Conservation (phyloP, 2,113 vertebrate species). For the Ammodytes marinus region DNA sequence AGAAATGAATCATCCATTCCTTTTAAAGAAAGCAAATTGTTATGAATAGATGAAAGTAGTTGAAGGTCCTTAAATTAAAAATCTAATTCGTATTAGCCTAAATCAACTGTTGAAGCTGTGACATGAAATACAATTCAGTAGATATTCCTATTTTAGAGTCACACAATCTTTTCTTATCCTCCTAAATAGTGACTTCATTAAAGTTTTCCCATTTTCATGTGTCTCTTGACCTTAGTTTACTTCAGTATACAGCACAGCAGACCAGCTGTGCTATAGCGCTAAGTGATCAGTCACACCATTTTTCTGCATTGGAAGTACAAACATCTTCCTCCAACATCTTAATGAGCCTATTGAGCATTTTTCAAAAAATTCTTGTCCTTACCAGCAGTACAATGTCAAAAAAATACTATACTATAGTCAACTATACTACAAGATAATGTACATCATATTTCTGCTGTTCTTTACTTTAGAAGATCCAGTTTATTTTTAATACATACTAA, state of each 20-base stretch:
- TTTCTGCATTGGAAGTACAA: background rate
- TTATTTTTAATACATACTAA: background rate
- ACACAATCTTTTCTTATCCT: too few species aligned
- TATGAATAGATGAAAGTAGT: background rate
- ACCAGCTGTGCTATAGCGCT: background rate
- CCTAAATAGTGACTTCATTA: background rate
- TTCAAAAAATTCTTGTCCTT: background rate
- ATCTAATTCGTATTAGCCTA: background rate
- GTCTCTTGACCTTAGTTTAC: background rate
- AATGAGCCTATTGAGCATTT: too few species aligned
- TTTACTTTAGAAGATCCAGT: background rate
- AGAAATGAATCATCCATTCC: background rate
- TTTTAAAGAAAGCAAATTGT: background rate
- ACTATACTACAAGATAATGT: background rate
- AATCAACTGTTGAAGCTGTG: background rate
- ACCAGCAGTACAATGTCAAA: background rate
- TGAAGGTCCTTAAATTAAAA: background rate
- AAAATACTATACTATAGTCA: background rate
- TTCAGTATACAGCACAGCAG: background rate
- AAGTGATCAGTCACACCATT: background rate
- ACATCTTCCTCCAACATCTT: background rate
- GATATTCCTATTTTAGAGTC: background rate
- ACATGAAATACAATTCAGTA: background rate
- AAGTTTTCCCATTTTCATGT: background rate
- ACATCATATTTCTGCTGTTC: background rate